Percentiles rank a stretch among this genome's conserved stretches.
Conservation (phyloP, 2,797 vertebrate species). For the Miichthys miiuy region DNA sequence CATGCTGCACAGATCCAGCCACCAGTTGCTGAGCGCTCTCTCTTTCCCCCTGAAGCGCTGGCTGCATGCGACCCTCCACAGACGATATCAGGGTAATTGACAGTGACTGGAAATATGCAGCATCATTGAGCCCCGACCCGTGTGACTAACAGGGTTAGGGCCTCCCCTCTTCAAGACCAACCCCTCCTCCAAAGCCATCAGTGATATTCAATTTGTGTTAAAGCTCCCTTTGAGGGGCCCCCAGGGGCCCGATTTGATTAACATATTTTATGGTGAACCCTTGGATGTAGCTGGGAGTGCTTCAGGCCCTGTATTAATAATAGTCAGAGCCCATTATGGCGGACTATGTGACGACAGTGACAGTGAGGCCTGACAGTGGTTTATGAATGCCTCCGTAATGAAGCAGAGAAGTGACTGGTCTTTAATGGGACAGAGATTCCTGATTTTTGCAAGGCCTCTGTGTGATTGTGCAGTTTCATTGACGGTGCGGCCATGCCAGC, state of each 20-base stretch:
- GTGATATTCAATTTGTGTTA: conserved; percentile 85
- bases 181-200: conserved; percentile 82
- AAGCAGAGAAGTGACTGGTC: conserved; percentile 61
- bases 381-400: conserved; percentile 56
- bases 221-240: conserved; percentile 82
- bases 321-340: conserved; percentile 80
- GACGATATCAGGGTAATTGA: conserved; percentile 86
- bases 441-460: conserved; percentile 57
- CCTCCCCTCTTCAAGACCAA: conserved; percentile 78
- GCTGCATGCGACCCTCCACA: conserved; percentile 79
- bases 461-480: conserved; percentile 60
- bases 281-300: conserved; percentile 72
- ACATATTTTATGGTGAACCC: conserved; percentile 82
- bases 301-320: conserved; percentile 80
- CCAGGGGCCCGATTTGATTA: conserved; percentile 82
- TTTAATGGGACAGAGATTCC: conserved; percentile 64
- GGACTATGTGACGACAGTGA: conserved; percentile 72
- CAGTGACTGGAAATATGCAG: conserved; percentile 89
- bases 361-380: conserved; percentile 67
- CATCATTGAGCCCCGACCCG: conserved; percentile 84
- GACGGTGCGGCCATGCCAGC: conserved; percentile 67
- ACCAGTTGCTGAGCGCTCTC: conserved; percentile 60
- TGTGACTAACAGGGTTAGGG: conserved; percentile 89
- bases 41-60: conserved; percentile 57
- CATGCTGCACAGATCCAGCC: conserved; percentile 62